Evolutionary conservation across 2,888 invertebrate species (phyloP), one percentile per base, ranked within the genome.

Genomic region (Thecocarcelia acutangulata): DNA sequence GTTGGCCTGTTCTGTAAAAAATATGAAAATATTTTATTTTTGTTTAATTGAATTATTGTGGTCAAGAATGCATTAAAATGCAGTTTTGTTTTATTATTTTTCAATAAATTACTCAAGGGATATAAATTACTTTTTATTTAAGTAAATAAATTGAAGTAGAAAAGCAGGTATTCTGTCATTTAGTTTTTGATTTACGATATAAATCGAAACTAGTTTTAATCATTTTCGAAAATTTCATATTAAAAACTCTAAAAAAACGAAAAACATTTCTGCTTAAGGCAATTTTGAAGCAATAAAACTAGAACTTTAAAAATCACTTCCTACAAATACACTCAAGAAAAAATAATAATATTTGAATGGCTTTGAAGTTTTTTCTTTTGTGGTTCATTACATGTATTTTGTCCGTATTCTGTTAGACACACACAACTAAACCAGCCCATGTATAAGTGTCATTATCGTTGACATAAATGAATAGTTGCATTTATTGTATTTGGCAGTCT

Each of bases 381-480:
- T 48, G 56, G 21, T 56, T 70, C 68, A 61, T 54, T 61, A 66
- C 28, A 46, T 52, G 42, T 44, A 28, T 37, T 68, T 33, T 44
- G 3, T 4, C 21, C 19, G 12, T 17, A 52, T 17, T 17, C 11
- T 13, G 1, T 28, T 50, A 42, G 13, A 28, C 0, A 19, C 42
- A 73, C 0, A 9, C 58, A 28, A 19, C 3, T 19, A 66, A 24
- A 61, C 3, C 28, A 80, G 80, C 70, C 58, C 78, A 75, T 75
- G 78, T 82, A 82, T 75, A 86, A 88, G 86, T 89, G 89, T 89
- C 89, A 89, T 89, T 88, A 88, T 84, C 85, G 88, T 85, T 89
- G 89, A 88, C 88, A 89, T 87, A 88, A 89, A 88, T 87, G 88
- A 89, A 88, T 88, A 87, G 88, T 87, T 88, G 87, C 89, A 87